Evolutionary conservation across 2,113 vertebrate genomes (phyloP).

Genomic region (Pontoporia blainvillei): DNA sequence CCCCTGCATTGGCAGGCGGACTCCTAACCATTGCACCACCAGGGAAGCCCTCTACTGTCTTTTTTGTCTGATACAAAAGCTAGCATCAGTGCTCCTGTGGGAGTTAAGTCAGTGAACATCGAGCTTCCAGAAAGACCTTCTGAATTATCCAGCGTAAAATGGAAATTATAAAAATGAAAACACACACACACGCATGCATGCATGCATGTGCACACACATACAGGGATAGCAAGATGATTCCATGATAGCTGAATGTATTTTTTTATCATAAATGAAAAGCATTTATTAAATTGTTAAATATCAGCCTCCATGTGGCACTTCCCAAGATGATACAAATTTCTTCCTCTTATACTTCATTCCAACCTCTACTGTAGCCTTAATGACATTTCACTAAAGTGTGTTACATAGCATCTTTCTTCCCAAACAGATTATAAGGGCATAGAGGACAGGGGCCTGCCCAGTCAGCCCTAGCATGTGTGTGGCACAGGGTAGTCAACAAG

Average conservation of each 20-base stretch:
- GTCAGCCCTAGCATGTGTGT: background rate
- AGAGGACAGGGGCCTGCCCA: background rate
- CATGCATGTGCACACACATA: background rate
- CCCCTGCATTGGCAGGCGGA: no score
- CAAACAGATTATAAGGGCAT: background rate
- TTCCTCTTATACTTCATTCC: background rate
- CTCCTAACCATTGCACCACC: no score
- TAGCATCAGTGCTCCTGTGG: background rate
- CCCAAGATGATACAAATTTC: background rate
- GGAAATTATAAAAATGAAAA: background rate
- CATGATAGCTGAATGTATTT: background rate
- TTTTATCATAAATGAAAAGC: background rate
- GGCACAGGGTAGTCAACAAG: background rate
- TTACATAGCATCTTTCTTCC: background rate
- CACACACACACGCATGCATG: background rate
- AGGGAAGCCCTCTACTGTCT: background rate
- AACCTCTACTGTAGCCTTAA: background rate
- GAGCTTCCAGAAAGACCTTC: background rate
- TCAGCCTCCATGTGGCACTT: background rate
- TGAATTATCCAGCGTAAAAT: background rate
- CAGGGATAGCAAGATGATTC: background rate
- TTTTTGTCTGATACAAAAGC: background rate
- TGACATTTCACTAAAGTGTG: background rate
- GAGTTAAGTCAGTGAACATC: background rate
- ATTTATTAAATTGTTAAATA: background rate